These are phyloP conservation scores for Vanessa tameamea DNA, from an alignment of 1,140 invertebrate genomes.

Conservation along the genomic window DNA sequence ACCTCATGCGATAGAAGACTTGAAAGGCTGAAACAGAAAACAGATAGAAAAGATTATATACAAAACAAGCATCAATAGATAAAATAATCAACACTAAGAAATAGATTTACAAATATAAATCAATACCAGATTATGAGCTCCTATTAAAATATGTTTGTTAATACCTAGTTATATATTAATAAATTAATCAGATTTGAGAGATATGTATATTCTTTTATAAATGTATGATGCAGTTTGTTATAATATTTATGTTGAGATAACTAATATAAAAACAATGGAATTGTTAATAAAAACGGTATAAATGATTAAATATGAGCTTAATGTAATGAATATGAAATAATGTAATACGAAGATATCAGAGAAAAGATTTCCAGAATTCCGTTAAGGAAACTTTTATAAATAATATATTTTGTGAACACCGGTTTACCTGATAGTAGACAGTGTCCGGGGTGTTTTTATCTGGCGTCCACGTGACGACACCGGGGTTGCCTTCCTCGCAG, in stretches of 20 bases:
- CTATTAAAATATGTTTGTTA: too few species aligned
- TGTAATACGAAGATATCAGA: slow-evolving; percentile 11
- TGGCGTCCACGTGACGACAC: slow-evolving; percentile 92
- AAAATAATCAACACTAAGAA: not conserved
- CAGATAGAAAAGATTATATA: slow-evolving; percentile 67
- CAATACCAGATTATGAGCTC: too few species aligned
- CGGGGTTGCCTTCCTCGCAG: slow-evolving; percentile 92
- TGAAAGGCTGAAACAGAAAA: slow-evolving; percentile 80
- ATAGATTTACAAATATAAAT: too few species aligned
- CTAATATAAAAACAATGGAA: too few species aligned
- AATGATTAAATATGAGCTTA: too few species aligned
- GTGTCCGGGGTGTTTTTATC: slow-evolving; percentile 93
- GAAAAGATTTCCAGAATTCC: not conserved
- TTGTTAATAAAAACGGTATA: too few species aligned
- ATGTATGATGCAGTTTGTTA: too few species aligned
- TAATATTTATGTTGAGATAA: too few species aligned
- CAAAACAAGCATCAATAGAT: slow-evolving; percentile 40
- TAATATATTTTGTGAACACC: not conserved
- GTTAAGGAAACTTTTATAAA: not conserved
- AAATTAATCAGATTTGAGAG: too few species aligned
- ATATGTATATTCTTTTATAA: too few species aligned
- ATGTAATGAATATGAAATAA: not conserved
- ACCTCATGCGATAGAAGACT: slow-evolving; percentile 74
- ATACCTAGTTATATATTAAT: too few species aligned
- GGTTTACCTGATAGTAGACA: slow-evolving; percentile 92